A percentile compares a stretch with the other conserved stretches of the same genome.
These are phyloP conservation scores for Leptoclinus maculatus DNA, from an alignment of 2,797 vertebrate genomes.

Conservation along the genomic window DNA sequence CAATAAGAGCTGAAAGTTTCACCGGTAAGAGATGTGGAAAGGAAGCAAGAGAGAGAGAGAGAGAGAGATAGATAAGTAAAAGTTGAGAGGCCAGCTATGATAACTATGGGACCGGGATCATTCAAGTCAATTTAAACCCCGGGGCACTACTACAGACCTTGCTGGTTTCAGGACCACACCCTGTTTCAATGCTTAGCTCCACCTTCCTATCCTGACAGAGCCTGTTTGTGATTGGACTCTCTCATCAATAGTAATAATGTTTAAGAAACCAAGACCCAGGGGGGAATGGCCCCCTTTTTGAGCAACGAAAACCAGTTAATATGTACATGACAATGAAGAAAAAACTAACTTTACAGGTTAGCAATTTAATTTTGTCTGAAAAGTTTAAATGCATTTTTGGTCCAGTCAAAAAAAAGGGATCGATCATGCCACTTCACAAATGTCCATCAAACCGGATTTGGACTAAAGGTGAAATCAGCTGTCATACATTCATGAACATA, in stretches of 20 bases:
- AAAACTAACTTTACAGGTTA: background rate
- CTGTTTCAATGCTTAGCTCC: conserved; percentile 74
- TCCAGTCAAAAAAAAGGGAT: background rate
- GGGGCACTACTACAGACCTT: conserved; percentile 64
- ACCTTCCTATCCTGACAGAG: conserved; percentile 61
- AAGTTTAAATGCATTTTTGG: background rate
- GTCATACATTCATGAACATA: background rate
- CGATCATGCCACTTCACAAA: background rate
- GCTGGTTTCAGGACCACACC: conserved; percentile 82
- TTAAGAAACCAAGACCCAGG: conserved; percentile 40
- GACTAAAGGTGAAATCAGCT: conserved; percentile 66
- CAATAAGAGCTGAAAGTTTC: conserved; percentile 26
- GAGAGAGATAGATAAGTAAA: conserved; percentile 24
- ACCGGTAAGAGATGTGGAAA: conserved; percentile 7
- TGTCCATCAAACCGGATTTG: conserved; percentile 21
- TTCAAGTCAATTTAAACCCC: conserved; percentile 78
- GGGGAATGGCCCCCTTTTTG: conserved; percentile 49
- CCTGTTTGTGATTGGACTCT: conserved; percentile 70
- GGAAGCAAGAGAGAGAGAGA: background rate
- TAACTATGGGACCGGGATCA: conserved; percentile 40
- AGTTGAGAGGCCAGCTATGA: conserved; percentile 33
- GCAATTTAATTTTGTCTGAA: background rate
- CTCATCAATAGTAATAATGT: conserved; percentile 55
- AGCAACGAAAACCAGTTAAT: conserved; percentile 11
- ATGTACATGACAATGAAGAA: background rate